Evolutionary conservation across 2,888 invertebrate genomes (phyloP).

Genomic region (Argynnis bischoffii): DNA sequence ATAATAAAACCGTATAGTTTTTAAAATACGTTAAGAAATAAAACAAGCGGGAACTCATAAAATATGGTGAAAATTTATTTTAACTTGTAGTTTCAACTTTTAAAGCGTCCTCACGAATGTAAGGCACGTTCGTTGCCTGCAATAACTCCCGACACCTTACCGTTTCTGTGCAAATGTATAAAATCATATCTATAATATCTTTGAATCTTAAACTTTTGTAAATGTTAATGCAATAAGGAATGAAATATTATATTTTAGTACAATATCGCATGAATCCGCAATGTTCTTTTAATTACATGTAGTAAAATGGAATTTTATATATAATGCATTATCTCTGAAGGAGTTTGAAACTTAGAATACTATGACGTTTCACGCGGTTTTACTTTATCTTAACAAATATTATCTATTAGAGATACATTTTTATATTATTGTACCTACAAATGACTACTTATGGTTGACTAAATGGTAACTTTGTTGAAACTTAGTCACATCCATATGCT

Average conservation of each 20-base stretch:
- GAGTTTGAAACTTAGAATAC: no score
- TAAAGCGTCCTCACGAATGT: slow-evolving; percentile 30
- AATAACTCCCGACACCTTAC: slow-evolving; percentile 27
- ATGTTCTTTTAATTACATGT: no score
- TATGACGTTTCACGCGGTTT: no score
- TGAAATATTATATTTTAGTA: background rate
- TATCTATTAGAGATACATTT: no score
- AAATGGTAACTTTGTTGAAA: no score
- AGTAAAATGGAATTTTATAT: no score
- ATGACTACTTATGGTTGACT: no score
- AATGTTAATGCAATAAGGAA: background rate
- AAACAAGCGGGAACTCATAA: slow-evolving; percentile 21
- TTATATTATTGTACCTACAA: no score
- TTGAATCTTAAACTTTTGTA: slow-evolving; percentile 6
- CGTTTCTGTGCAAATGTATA: slow-evolving; percentile 14
- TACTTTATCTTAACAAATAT: no score
- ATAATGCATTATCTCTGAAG: no score
- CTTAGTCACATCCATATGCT: no score
- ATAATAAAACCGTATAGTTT: slow-evolving; percentile 12
- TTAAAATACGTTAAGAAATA: slow-evolving; percentile 7
- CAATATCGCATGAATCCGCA: no score
- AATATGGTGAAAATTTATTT: slow-evolving; percentile 26
- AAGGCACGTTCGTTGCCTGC: slow-evolving; percentile 29
- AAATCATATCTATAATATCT: slow-evolving; percentile 22
- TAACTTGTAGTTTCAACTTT: slow-evolving; percentile 27